Conservation (phyloP, 2,113 vertebrate genomes). For the Malurus melanocephalus region DNA sequence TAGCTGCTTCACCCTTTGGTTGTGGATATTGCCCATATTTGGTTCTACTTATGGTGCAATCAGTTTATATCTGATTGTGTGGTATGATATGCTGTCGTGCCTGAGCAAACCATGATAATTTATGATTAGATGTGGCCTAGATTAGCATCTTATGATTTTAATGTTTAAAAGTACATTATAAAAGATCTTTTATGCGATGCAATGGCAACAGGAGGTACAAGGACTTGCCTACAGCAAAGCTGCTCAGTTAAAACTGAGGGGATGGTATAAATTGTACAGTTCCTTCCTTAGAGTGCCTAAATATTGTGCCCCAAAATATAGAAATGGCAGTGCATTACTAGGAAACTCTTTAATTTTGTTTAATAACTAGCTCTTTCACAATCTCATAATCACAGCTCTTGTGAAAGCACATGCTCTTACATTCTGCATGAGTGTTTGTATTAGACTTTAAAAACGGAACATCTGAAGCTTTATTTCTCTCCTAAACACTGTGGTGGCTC, state of each 20-base stretch:
- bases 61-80: constrained; percentile 40
- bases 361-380: neutral
- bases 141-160: constrained; percentile 34
- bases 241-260: neutral
- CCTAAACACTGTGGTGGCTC: neutral
- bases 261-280: neutral
- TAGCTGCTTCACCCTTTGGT: constrained; percentile 17
- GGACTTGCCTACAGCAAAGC: constrained; percentile 9
- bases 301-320: neutral
- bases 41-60: constrained; percentile 28
- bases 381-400: neutral
- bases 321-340: neutral
- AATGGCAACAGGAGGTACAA: neutral
- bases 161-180: neutral
- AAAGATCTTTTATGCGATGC: constrained; percentile 13
- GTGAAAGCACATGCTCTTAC: neutral
- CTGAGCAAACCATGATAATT: constrained; percentile 24
- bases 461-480: neutral
- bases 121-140: constrained; percentile 49
- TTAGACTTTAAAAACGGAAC: neutral
- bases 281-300: neutral
- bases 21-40: constrained; percentile 41
- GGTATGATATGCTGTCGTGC: constrained; percentile 14
- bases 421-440: neutral
- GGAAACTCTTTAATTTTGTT: neutral